Conservation (phyloP, 2,888 invertebrate species). For the Zhuqinia jingwanae region DNA sequence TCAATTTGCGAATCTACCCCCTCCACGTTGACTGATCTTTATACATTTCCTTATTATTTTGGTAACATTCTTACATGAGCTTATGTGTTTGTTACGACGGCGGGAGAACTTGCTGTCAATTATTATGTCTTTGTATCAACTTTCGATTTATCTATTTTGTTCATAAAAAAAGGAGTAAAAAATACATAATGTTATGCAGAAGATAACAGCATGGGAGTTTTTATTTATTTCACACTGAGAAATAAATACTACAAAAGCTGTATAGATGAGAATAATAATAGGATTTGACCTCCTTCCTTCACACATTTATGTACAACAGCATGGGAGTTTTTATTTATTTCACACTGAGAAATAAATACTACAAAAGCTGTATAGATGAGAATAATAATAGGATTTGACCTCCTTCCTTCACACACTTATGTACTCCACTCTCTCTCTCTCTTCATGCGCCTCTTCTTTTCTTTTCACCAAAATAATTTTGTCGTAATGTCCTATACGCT, state of each 20-base stretch:
- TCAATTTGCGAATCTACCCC: background rate
- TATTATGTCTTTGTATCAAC: background rate
- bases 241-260: no score
- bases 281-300: slow-evolving; percentile 2
- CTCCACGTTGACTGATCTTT: no score
- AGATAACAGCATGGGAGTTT: background rate
- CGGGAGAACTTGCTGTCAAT: no score
- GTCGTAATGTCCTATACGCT: background rate
- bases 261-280: slow-evolving; percentile 22
- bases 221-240: background rate
- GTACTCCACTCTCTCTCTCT: no score
- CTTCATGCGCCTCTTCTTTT: no score
- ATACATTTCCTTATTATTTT: background rate
- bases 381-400: slow-evolving; percentile 27
- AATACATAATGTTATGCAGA: background rate
- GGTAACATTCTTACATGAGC: background rate
- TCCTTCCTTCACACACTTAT: background rate
- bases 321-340: background rate
- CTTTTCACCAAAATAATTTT: background rate
- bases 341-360: no score
- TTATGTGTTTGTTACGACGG: background rate
- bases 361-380: background rate
- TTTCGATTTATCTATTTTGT: slow-evolving; percentile 66
- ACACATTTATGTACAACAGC: background rate
- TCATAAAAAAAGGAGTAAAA: background rate